These are phyloP conservation scores for Drosophila pruinosa DNA, from an alignment of 1,140 invertebrate genomes.

Conservation along the genomic window DNA sequence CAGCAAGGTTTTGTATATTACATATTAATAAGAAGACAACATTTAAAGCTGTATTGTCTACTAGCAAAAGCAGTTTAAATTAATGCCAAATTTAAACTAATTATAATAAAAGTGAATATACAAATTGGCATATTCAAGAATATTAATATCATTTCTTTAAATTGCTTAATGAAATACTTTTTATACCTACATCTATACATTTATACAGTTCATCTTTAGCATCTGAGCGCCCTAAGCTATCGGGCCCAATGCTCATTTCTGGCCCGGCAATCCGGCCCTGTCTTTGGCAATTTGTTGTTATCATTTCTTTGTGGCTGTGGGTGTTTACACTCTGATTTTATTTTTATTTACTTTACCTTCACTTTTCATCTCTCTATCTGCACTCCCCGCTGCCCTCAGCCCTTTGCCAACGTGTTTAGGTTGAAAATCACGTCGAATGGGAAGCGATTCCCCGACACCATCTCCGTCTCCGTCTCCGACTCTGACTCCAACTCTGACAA, in stretches of 20 bases:
- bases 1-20: no score
- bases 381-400: background rate
- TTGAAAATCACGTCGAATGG: slow-evolving; percentile 8
- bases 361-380: background rate
- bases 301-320: slow-evolving; percentile 23
- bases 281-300: background rate
- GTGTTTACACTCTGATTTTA: slow-evolving; percentile 35
- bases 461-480: background rate
- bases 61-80: no score
- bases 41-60: no score
- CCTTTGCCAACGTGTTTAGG: background rate
- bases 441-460: background rate
- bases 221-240: background rate
- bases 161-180: no score
- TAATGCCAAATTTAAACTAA: no score
- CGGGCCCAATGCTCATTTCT: background rate
- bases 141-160: no score
- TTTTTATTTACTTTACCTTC: slow-evolving; percentile 28
- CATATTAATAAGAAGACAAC: no score
- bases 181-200: no score
- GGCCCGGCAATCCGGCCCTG: background rate
- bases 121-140: no score
- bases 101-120: no score
- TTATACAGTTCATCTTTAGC: no score
- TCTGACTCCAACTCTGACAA: background rate